Evolutionary conservation across 92 coral and sea anemone species (phyloP).

Genomic region (Pocillopora grandis): DNA sequence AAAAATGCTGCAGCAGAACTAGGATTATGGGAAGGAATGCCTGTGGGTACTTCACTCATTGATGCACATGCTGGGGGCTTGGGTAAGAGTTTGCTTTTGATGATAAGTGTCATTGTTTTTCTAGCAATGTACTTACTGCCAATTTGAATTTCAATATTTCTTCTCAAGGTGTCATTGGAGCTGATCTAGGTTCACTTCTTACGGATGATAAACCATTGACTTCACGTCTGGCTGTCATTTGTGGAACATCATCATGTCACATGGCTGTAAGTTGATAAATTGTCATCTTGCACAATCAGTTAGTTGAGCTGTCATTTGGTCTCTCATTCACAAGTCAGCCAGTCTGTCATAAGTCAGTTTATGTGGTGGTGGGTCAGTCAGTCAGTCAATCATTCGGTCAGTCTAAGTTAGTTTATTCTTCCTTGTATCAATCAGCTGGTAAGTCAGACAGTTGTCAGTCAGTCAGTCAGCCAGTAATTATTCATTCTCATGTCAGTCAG

Average conservation of each 20-base stretch:
- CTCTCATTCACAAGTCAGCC: too few species aligned
- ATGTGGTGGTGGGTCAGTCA: too few species aligned
- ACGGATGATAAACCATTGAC: conserved; percentile 72
- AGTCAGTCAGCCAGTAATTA: too few species aligned
- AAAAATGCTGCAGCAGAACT: conserved; percentile 75
- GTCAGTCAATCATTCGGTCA: too few species aligned
- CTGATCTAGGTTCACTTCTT: conserved; percentile 63
- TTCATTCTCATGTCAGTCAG: too few species aligned
- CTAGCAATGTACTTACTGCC: not conserved
- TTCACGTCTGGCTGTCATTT: conserved; percentile 83
- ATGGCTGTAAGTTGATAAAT: conserved; percentile 75
- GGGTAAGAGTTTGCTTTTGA: conserved; percentile 56
- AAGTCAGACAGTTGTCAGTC: too few species aligned
- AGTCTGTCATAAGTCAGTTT: too few species aligned
- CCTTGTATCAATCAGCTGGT: too few species aligned
- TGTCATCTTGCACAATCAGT: not conserved
- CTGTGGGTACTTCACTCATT: conserved; percentile 89
- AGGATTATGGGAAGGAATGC: conserved; percentile 89
- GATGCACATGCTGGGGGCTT: conserved; percentile 99
- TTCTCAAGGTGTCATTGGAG: conserved; percentile 87
- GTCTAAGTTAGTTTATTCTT: too few species aligned
- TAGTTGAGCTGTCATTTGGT: not conserved
- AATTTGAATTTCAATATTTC: not conserved
- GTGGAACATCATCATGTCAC: conserved; percentile 95
- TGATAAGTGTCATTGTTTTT: not conserved